Base-by-base conservation (phyloP, 2,797 vertebrate species). In the Megalops cyprinoides region DNA sequence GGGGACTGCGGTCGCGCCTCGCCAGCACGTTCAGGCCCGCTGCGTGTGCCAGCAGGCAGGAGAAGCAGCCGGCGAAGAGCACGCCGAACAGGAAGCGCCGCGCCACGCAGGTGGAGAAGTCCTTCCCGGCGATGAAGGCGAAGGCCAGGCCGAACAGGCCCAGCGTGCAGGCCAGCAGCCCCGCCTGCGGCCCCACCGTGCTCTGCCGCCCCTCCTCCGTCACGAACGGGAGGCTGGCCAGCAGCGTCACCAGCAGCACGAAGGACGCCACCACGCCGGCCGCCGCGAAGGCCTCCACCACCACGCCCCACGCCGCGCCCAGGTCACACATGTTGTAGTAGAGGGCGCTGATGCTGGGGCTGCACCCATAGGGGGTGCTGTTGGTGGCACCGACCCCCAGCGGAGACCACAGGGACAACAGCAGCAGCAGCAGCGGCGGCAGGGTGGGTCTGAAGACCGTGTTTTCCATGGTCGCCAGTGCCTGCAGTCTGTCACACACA, bases 111-210 rank as follows among this genome's bases (percentile, higher is more conserved):
- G 97, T 98, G 81, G 97, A 81, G 71, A 98, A 98, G 90, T 97
- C 83, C 0, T 91, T 91, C 56, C 92, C 95, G 69, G 98, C 94
- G 0, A 99, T 91, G 84, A 98, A 99, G 85, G 96, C 95, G 0
- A 99, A 99, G 0, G 97, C 94, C 0, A 99, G 93, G 88, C 95
- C 91, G 85, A 98, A 99, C 76, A 99, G 97, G 46, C 98, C 98
- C 0, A 92, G 81, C 0, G 96, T 96, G 81, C 89, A 95, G 79
- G 97, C 75, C 10, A 98, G 91, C 84, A 99, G 96, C 85, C 91
- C 87, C 15, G 91, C 87, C 37, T 97, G 94, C 0, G 96, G 94
- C 0, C 94, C 94, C 51, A 97, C 86, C 0, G 96, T 87, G 83
- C 91, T 95, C 58, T 88, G 92, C 78, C 93, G 94, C 82, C 92